phyloP scores from a whole-genome alignment of 2,888 invertebrate species.

The Watsonalla binaria region DNA sequence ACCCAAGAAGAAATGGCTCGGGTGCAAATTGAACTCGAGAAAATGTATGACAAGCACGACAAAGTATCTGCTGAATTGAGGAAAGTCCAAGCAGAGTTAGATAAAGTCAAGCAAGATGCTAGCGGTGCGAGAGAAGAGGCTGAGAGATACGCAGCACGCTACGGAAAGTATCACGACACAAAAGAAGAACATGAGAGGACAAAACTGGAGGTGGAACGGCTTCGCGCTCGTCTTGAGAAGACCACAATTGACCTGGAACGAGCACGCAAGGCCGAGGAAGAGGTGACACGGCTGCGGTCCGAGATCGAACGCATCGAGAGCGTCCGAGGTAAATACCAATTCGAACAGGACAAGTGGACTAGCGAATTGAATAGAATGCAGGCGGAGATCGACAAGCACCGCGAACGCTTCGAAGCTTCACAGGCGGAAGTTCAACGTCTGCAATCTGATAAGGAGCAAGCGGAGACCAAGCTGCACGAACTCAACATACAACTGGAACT shows the following conservation, averaged over 20 bases:
- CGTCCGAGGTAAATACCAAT: slow-evolving; percentile 81
- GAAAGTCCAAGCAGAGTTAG: slow-evolving; percentile 88
- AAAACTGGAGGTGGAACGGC: slow-evolving; percentile 88
- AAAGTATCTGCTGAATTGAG: slow-evolving; percentile 89
- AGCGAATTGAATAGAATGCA: slow-evolving; percentile 87
- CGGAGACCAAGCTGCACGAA: slow-evolving; percentile 86
- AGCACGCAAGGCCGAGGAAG: slow-evolving; percentile 84
- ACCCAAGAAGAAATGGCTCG: slow-evolving; percentile 93
- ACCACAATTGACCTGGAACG: slow-evolving; percentile 88
- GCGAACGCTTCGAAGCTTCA: slow-evolving; percentile 86
- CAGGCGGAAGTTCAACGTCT: slow-evolving; percentile 86
- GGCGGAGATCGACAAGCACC: slow-evolving; percentile 84
- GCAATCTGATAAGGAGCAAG: slow-evolving; percentile 80
- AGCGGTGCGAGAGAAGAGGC: slow-evolving; percentile 89
- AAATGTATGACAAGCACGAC: slow-evolving; percentile 94
- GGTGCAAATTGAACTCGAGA: slow-evolving; percentile 91
- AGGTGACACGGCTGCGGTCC: slow-evolving; percentile 81
- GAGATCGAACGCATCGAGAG: slow-evolving; percentile 87
- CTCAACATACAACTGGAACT: slow-evolving; percentile 88
- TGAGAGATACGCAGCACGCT: slow-evolving; percentile 84
- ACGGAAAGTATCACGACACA: slow-evolving; percentile 86
- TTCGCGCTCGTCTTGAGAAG: slow-evolving; percentile 89
- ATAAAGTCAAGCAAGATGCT: slow-evolving; percentile 83
- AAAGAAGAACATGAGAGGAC: slow-evolving; percentile 88
- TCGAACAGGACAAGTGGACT: slow-evolving; percentile 76